Base-by-base conservation (phyloP, 2,113 vertebrate species). In the Gymnogyps californianus region DNA sequence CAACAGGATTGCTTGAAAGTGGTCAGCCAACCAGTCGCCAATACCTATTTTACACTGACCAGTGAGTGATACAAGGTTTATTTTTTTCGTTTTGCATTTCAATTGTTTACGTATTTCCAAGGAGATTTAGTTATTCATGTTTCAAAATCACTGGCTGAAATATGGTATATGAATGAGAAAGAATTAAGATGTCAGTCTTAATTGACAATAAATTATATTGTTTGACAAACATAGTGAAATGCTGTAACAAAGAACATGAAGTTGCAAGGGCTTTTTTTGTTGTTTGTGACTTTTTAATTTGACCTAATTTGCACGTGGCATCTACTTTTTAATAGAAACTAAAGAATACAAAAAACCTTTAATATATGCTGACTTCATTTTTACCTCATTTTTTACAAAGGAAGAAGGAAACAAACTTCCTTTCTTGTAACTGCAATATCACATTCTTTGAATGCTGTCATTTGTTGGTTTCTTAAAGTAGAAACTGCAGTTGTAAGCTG, bases 321-420 rank as follows among this genome's bases (percentile, higher is more conserved):
- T 80, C 28, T 72, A 36, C 61, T 51, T 90, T 93, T 97, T 91
- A 95, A 90, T 26, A 81, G 91, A 95, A 96, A 57, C 21, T 20
- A 61, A 81, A 58, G 22, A 94, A 75, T 10, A 57, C 38, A 51
- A 55, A 76, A 89, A 47, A 11, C 2, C 21, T 79, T 34, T 59
- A 42, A 58, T 74, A 64, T 79, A 54, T 19, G 31, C 24, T 70
- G 57, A 32, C 31, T 91, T 94, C 12, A 83, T 20, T 76, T 81
- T 91, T 62, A 24, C 28, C 18, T 49, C 25, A 40, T 82, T 83
- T 54, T 32, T 83, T 87, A 34, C 32, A 40, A 42, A 16, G 11
- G 3, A n/a, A 66, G 42, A 89, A 28, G 9, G 55, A 83, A 71
- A 66, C 3, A 65, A 59, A 31, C 4, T 10, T 70, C 8, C 3